phyloP scores from a whole-genome alignment of 2,113 vertebrate species.

The Rhea pennata region DNA sequence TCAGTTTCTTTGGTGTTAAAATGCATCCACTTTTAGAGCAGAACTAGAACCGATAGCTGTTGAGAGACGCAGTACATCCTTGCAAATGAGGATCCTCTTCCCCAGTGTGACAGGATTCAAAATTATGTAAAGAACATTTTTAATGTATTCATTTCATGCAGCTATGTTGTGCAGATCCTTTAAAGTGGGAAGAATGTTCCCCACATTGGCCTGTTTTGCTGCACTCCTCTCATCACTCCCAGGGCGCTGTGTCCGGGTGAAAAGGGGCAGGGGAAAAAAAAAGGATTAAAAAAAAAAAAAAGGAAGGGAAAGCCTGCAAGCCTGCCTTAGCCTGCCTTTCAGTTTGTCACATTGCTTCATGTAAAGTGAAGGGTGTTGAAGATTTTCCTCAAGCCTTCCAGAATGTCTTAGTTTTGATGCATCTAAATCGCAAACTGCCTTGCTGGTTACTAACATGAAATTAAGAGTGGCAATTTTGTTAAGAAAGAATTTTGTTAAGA shows the following conservation, averaged over 20 bases:
- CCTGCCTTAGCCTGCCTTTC: neutral
- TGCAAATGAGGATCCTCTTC: neutral
- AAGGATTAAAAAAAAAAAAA: neutral
- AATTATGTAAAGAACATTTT: neutral
- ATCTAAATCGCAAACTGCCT: neutral
- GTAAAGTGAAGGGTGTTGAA: rapidly evolving
- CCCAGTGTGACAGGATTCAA: neutral
- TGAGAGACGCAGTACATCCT: neutral
- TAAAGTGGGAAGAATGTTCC: neutral
- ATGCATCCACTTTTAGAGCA: neutral
- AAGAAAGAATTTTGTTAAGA: neutral
- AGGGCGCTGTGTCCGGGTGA: neutral
- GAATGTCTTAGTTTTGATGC: neutral
- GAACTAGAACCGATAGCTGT: neutral
- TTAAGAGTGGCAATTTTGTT: neutral
- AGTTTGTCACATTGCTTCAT: neutral
- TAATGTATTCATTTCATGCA: neutral
- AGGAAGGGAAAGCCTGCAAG: neutral
- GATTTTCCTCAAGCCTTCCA: neutral
- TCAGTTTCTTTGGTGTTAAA: neutral
- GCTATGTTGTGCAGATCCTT: neutral
- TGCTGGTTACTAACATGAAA: neutral
- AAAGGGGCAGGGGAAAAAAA: neutral
- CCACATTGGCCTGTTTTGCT: neutral
- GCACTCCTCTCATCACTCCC: neutral